Conservation (phyloP, 2,797 vertebrate species). For the Bufotes viridis region DNA sequence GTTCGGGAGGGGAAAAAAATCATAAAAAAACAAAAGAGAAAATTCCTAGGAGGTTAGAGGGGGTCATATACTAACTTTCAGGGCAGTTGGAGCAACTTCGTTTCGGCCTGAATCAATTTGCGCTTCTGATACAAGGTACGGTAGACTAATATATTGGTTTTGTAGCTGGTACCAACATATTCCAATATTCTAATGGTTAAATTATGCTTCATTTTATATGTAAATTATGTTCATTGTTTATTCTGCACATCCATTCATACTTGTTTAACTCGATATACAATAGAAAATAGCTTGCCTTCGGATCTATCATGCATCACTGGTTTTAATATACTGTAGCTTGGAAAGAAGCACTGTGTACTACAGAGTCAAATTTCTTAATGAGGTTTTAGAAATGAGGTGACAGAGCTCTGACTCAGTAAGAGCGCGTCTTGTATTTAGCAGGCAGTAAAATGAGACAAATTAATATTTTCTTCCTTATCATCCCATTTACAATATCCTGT, state of each 20-base stretch:
- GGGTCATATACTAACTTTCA: too few relatives aligned
- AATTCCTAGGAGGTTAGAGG: too few relatives aligned
- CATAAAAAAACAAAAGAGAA: too few relatives aligned
- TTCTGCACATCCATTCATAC: slow-evolving; percentile 11
- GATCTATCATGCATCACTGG: slow-evolving; percentile 37
- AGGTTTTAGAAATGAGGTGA: slow-evolving; percentile 33
- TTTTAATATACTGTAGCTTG: slow-evolving; percentile 45
- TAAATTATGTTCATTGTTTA: slow-evolving; percentile 38
- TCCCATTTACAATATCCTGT: slow-evolving; percentile 44
- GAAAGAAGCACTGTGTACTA: slow-evolving; percentile 1
- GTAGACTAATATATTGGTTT: not conserved
- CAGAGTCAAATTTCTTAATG: slow-evolving; percentile 31
- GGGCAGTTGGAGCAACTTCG: too few relatives aligned
- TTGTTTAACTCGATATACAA: slow-evolving; percentile 31
- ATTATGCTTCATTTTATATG: slow-evolving; percentile 27
- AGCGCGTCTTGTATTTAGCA: slow-evolving; percentile 31
- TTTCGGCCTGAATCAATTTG: too few relatives aligned
- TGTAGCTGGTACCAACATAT: not conserved
- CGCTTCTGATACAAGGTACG: not conserved
- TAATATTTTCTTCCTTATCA: slow-evolving; percentile 35
- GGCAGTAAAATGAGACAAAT: slow-evolving; percentile 35
- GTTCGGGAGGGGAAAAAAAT: too few relatives aligned
- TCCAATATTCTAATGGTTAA: not conserved
- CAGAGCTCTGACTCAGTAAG: slow-evolving; percentile 8
- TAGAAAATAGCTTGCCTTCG: slow-evolving; percentile 23